Evolutionary conservation across 1,140 invertebrate genomes (phyloP), one percentile per base, ranked within the genome.

Genomic region (Drosophila saltans): DNA sequence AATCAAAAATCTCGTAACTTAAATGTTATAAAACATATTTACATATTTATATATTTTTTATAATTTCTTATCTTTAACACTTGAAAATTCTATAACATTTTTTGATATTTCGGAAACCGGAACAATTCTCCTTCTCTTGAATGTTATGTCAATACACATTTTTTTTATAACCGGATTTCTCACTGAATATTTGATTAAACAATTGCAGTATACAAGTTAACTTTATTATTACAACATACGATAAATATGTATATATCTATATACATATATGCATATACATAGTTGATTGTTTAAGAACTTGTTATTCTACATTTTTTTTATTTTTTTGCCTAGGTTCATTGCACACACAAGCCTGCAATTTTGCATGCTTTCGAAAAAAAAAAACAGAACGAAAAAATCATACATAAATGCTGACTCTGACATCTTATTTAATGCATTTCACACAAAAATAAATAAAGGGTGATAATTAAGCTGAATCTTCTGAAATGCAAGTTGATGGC

Each of bases 311-410:
- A 26, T 52, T 52, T 5, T 16, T 7, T 30, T 30, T 30, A 30
- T 36, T 36, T 7, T 30, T 30, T 30, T 2, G 0, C 9, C 43
- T 64, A 39, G 66, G 74, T 77, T 71, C 67, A 78, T 71, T 72
- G 78, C 62, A 65, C 58, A 76, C 60, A 76, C 60, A 61, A 55
- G 39, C 21, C 24, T 39, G 48, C 30, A 41, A 52, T 77, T 77
- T 65, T 58, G 74, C 74, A 71, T 72, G 55, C 57, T 33, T 45
- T 64, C 45, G 58, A 70, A 69, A 69, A 26, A 33, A 33, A n/a
- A 36, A 6, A 16, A 16, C n/a, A n/a, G n/a, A n/a, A n/a, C n/a
- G n/a, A 16, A 16, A 28, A 40, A 26, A 3, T 3, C 8, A 2
- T 21, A 6, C 24, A 8, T 4, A 52, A 52, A 52, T 52, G 45